phyloP scores from a whole-genome alignment of 2,113 vertebrate genomes.

The Hyla sarda region DNA sequence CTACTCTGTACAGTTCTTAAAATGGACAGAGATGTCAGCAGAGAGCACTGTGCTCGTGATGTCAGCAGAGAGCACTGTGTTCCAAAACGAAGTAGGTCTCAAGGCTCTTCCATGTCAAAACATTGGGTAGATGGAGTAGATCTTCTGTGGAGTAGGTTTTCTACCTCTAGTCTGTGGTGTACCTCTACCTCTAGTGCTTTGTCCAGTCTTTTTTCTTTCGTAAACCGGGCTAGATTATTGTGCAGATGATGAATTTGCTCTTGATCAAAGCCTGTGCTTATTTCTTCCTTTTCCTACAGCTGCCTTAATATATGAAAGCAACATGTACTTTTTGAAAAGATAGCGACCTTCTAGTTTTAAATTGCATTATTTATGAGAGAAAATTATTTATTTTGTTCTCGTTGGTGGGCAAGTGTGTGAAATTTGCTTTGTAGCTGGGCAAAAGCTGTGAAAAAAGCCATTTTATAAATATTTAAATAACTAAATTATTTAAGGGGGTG shows the following conservation, averaged over 20 bases:
- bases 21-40: too few relatives aligned
- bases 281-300: background rate
- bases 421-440: background rate
- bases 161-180: too few relatives aligned
- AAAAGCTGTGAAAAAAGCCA: background rate
- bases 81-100: too few relatives aligned
- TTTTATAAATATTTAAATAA: conserved; percentile 40
- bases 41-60: too few relatives aligned
- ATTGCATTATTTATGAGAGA: background rate
- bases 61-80: too few relatives aligned
- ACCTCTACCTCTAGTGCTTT: too few relatives aligned
- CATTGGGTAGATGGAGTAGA: too few relatives aligned
- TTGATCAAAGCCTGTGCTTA: background rate
- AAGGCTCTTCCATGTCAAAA: too few relatives aligned
- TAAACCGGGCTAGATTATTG: too few relatives aligned
- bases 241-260: background rate
- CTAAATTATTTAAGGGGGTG: background rate
- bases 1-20: too few relatives aligned
- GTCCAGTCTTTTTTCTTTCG: too few relatives aligned
- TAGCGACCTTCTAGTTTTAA: background rate
- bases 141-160: too few relatives aligned
- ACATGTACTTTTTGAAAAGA: background rate
- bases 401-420: background rate
- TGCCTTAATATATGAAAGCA: background rate
- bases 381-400: background rate